Evolutionary conservation across 92 coral and sea anemone genomes (phyloP).

Genomic region (Parazoanthus darwini): DNA sequence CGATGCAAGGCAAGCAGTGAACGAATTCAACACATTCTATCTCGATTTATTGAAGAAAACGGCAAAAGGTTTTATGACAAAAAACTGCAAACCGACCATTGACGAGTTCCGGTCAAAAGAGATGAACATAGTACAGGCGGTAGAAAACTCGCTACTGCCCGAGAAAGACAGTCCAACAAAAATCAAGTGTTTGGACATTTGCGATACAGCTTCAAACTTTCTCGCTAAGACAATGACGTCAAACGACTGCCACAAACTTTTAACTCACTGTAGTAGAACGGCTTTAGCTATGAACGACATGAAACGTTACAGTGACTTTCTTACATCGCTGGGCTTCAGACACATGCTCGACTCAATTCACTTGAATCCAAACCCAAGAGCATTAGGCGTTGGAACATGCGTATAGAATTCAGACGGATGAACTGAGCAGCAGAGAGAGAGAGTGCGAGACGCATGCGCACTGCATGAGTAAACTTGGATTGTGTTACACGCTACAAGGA

Average conservation of each 20-base stretch:
- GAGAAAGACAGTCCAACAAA: constrained; percentile 25
- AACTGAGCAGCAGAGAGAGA: constrained; percentile 12
- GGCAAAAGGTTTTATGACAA: constrained; percentile 49
- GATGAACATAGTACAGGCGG: constrained; percentile 53
- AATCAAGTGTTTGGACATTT: constrained; percentile 52
- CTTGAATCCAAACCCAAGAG: constrained; percentile 36
- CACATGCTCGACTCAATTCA: constrained; percentile 50
- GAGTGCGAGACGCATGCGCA: constrained; percentile 50
- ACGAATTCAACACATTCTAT: constrained; percentile 23
- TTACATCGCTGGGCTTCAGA: constrained; percentile 54
- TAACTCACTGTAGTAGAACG: constrained; percentile 24
- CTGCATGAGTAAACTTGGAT: constrained; percentile 55
- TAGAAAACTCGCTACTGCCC: constrained; percentile 18
- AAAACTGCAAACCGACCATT: constrained; percentile 40
- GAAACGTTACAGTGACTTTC: constrained; percentile 51
- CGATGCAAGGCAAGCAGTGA: constrained; percentile 41
- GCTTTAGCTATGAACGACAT: constrained; percentile 37
- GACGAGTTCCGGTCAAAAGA: constrained; percentile 26
- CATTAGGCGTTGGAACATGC: constrained; percentile 39
- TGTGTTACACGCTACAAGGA: constrained; percentile 40
- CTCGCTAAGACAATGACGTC: constrained; percentile 55
- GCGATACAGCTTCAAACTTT: constrained; percentile 41
- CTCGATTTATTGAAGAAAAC: constrained; percentile 38
- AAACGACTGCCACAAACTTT: constrained; percentile 39
- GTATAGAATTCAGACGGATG: constrained; percentile 16